A percentile compares a stretch with the other conserved stretches of the same genome.
Evolutionary conservation across 2,113 vertebrate genomes (phyloP).

Genomic region (Sclerurus mexicanus): DNA sequence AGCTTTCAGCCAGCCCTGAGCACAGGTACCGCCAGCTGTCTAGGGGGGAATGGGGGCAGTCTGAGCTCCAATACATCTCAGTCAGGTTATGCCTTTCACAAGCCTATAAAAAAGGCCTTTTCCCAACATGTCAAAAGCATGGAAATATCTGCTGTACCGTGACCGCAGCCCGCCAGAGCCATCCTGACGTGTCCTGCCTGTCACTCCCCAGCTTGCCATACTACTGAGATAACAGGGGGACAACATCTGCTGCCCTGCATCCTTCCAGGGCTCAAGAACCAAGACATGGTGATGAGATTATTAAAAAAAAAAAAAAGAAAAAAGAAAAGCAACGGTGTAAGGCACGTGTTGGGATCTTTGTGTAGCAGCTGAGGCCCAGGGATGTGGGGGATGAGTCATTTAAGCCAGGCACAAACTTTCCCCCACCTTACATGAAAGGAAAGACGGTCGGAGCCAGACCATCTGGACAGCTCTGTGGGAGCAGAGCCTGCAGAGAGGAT

Average conservation of each 20-base stretch:
- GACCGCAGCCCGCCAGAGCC: not conserved
- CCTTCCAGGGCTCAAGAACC: not conserved
- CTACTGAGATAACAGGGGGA: not conserved
- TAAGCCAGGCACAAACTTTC: not conserved
- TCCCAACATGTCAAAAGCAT: not conserved
- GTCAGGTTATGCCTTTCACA: not conserved
- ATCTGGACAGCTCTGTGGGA: constrained; percentile 48
- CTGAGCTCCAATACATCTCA: rapidly evolving
- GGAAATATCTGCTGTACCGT: not conserved
- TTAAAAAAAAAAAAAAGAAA: not conserved
- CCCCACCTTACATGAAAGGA: constrained; percentile 12
- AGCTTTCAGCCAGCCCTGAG: not conserved
- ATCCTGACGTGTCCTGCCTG: rapidly evolving
- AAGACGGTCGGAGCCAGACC: constrained; percentile 9
- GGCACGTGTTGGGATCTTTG: not conserved
- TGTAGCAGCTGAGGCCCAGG: not conserved
- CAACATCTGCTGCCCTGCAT: not conserved
- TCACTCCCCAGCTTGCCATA: not conserved
- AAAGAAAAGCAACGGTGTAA: not conserved
- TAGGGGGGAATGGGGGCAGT: not conserved
- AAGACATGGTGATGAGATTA: not conserved
- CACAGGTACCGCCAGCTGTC: not conserved
- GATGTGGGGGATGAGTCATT: not conserved
- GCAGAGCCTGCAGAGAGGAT: constrained; percentile 31
- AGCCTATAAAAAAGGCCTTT: not conserved